These are phyloP conservation scores for Misgurnus mizolepis DNA, from an alignment of 2,113 vertebrate species.

Conservation along the genomic window DNA sequence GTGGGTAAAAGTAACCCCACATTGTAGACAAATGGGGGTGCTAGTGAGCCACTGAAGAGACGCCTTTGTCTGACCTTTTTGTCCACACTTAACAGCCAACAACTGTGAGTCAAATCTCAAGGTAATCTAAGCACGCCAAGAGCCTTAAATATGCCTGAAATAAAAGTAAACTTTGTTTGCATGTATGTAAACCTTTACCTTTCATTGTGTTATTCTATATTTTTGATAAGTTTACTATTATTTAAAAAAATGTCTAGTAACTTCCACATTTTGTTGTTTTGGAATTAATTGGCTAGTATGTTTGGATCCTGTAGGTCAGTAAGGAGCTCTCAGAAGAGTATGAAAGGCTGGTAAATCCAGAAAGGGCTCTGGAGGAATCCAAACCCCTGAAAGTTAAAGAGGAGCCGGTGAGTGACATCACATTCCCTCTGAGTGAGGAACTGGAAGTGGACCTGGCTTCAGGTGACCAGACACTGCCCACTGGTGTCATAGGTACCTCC, in stretches of 20 bases:
- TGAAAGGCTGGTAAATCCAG: slow-evolving; percentile 93
- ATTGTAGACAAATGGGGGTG: too few species aligned
- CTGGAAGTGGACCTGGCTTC: slow-evolving; percentile 87
- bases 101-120: too few species aligned
- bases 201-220: not conserved
- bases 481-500: slow-evolving; percentile 86
- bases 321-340: slow-evolving; percentile 96
- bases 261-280: not conserved
- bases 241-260: not conserved
- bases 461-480: slow-evolving; percentile 89
- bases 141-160: too few species aligned
- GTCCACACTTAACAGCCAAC: too few species aligned
- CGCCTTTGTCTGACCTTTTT: too few species aligned
- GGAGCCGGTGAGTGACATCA: slow-evolving; percentile 89
- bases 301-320: slow-evolving; percentile 78
- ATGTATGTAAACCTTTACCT: not conserved
- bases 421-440: slow-evolving; percentile 91
- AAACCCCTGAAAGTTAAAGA: slow-evolving; percentile 95
- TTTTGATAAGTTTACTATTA: too few species aligned
- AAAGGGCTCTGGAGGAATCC: slow-evolving; percentile 90
- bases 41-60: too few species aligned
- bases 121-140: too few species aligned
- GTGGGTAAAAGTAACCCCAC: too few species aligned
- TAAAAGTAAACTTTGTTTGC: too few species aligned
- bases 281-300: not conserved